These are phyloP conservation scores for Echiichthys vipera DNA, from an alignment of 2,797 vertebrate species.

Conservation along the genomic window DNA sequence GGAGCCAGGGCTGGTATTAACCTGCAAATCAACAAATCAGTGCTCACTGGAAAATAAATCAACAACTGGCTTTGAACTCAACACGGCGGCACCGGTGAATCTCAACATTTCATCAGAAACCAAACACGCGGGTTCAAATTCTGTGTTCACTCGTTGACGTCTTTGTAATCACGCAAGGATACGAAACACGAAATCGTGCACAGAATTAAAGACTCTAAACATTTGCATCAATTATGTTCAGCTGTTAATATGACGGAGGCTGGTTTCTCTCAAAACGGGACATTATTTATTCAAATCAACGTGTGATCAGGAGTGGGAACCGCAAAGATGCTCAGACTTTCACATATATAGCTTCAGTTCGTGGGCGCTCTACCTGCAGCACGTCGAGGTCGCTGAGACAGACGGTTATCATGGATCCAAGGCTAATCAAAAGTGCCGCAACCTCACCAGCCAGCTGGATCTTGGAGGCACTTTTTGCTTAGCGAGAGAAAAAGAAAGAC, in stretches of 20 bases:
- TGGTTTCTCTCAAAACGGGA: neutral
- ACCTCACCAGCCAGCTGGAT: slow-evolving; percentile 74
- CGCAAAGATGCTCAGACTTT: neutral
- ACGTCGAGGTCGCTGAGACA: slow-evolving; percentile 39
- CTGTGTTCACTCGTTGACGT: neutral
- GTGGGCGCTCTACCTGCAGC: slow-evolving; percentile 49
- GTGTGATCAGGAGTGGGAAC: neutral
- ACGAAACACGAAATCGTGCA: neutral
- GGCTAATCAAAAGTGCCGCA: slow-evolving; percentile 47
- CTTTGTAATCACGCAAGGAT: neutral
- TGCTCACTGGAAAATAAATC: neutral
- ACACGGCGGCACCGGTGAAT: neutral
- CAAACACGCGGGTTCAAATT: neutral
- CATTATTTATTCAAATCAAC: neutral
- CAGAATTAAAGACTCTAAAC: slow-evolving; percentile 4
- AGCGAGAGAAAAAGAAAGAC: neutral
- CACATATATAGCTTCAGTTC: too few species aligned
- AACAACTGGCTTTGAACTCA: slow-evolving; percentile 5
- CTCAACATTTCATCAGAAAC: slow-evolving; percentile 1
- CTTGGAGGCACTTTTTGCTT: slow-evolving; percentile 46
- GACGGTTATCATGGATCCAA: slow-evolving; percentile 30
- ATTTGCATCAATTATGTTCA: slow-evolving; percentile 2
- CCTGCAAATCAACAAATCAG: slow-evolving; percentile 12
- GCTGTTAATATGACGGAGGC: neutral
- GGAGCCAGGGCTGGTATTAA: too few species aligned